Evolutionary conservation across 2,113 vertebrate genomes (phyloP).

Genomic region (Silurus glanis): DNA sequence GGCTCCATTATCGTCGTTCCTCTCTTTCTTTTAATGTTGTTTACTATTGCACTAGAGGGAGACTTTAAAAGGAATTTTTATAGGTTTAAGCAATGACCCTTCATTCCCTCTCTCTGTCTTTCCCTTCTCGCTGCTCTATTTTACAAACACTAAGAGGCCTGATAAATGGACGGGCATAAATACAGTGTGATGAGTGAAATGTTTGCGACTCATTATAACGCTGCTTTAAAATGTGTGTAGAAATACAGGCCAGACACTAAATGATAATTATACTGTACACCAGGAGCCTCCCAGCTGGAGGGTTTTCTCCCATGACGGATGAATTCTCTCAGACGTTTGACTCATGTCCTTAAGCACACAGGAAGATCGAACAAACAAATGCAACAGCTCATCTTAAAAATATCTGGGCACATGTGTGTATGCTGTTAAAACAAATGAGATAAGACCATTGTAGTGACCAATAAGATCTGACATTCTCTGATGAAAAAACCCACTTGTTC

Average conservation of each 20-base stretch:
- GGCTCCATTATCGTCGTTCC: background rate
- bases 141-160: background rate
- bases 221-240: background rate
- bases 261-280: background rate
- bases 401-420: background rate
- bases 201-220: background rate
- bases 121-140: background rate
- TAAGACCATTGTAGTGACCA: background rate
- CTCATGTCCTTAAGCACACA: background rate
- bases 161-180: slow-evolving; percentile 17
- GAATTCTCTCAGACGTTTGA: background rate
- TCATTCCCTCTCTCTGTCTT: background rate
- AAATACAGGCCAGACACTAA: background rate
- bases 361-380: background rate
- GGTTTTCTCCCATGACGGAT: background rate
- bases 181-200: background rate
- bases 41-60: slow-evolving; percentile 14
- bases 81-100: background rate
- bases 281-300: background rate
- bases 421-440: background rate
- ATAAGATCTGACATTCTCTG: background rate
- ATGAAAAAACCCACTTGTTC: background rate
- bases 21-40: background rate
- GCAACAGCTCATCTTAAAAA: background rate
- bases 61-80: slow-evolving; percentile 12